phyloP scores from a whole-genome alignment of 1,140 invertebrate species.

The Centruroides sculpturatus region DNA sequence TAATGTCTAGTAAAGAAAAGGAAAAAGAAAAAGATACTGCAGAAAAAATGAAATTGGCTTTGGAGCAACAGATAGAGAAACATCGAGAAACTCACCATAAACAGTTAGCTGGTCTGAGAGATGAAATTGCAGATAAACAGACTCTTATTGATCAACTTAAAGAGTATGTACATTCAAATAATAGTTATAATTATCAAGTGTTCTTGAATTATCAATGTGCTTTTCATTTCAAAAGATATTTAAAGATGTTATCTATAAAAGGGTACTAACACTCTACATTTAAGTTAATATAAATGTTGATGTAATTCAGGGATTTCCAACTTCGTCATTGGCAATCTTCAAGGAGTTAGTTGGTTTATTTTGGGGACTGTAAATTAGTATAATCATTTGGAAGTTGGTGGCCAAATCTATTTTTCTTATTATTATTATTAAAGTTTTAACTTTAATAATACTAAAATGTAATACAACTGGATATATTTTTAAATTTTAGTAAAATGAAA shows the following conservation, averaged over 20 bases:
- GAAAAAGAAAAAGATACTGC: slow-evolving; percentile 61
- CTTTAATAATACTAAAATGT: no score
- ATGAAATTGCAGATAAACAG: slow-evolving; percentile 90
- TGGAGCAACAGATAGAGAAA: slow-evolving; percentile 87
- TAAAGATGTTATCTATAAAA: background rate
- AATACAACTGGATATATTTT: no score
- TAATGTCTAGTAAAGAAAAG: slow-evolving; percentile 44
- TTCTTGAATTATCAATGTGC: background rate
- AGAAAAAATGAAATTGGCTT: slow-evolving; percentile 49
- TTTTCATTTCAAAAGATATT: background rate
- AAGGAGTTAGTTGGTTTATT: no score
- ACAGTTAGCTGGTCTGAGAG: slow-evolving; percentile 54
- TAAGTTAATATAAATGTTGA: no score
- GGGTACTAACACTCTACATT: no score
- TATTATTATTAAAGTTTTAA: no score
- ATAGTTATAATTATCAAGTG: background rate
- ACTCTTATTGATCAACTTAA: slow-evolving; percentile 78
- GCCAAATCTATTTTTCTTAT: no score
- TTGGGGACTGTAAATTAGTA: no score
- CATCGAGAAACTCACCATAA: slow-evolving; percentile 86
- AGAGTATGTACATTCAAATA: slow-evolving; percentile 35
- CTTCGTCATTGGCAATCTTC: no score
- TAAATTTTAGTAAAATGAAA: no score
- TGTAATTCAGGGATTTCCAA: no score
- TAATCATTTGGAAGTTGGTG: no score